Percentiles rank a stretch among this genome's conserved stretches.
These are phyloP conservation scores for Scartelaos histophorus DNA, from an alignment of 2,113 vertebrate species.

Conservation along the genomic window DNA sequence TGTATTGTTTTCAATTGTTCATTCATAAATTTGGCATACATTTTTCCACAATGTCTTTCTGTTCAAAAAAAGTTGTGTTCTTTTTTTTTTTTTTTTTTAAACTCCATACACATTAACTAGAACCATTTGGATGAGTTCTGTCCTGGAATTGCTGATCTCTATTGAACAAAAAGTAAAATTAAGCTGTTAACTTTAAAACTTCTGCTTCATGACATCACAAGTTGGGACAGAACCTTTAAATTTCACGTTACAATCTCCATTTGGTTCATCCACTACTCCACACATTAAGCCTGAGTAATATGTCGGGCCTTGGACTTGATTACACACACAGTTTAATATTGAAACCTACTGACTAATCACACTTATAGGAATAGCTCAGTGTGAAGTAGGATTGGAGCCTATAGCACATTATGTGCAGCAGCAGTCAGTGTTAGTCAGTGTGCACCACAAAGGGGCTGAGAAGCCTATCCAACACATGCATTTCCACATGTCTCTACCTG, in stretches of 20 bases:
- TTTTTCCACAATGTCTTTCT: too few species aligned
- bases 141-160: too few species aligned
- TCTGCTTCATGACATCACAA: too few species aligned
- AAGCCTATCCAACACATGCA: slow-evolving; percentile 52
- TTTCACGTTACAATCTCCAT: slow-evolving; percentile 27
- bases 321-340: slow-evolving; percentile 64
- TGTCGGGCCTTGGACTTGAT: slow-evolving; percentile 71
- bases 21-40: too few species aligned
- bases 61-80: too few species aligned
- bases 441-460: slow-evolving; percentile 37
- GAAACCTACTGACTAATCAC: slow-evolving; percentile 61
- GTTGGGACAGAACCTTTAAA: not conserved
- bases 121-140: too few species aligned
- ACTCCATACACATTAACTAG: too few species aligned
- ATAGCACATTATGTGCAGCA: slow-evolving; percentile 17
- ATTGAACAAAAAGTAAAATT: too few species aligned
- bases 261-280: slow-evolving; percentile 27
- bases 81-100: too few species aligned
- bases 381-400: slow-evolving; percentile 67
- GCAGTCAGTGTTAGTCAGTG: too few species aligned
- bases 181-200: too few species aligned
- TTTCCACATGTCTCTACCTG: slow-evolving; percentile 58
- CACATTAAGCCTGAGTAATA: slow-evolving; percentile 52
- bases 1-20: too few species aligned
- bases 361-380: slow-evolving; percentile 55